phyloP scores from a whole-genome alignment of 2,888 invertebrate species.

The Zygogramma bicolorata region DNA sequence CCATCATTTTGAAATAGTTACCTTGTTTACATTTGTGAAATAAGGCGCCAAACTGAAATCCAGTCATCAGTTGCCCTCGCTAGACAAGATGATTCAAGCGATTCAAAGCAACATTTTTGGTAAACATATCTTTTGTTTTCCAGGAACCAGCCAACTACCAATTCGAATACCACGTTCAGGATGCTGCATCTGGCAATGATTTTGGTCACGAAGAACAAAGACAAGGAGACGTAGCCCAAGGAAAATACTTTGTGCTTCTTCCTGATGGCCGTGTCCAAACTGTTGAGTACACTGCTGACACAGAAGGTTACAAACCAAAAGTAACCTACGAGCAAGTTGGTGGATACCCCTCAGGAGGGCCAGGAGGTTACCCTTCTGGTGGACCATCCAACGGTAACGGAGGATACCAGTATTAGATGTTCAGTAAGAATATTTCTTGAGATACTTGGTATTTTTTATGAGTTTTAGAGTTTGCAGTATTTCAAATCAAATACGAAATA shows the following conservation, averaged over 20 bases:
- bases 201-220: conserved; percentile 77
- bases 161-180: conserved; percentile 76
- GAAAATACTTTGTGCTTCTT: conserved; percentile 76
- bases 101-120: too few relatives aligned
- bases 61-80: too few relatives aligned
- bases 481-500: too few relatives aligned
- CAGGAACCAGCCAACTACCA: conserved; percentile 71
- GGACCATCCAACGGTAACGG: conserved; percentile 22
- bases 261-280: conserved; percentile 77
- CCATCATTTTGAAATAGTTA: too few relatives aligned
- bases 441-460: conserved; percentile 20
- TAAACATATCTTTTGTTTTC: too few relatives aligned
- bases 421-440: conserved; percentile 9
- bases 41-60: too few relatives aligned
- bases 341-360: conserved; percentile 55
- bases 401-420: conserved; percentile 33
- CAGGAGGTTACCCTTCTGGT: conserved; percentile 32
- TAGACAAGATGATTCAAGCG: too few relatives aligned
- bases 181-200: conserved; percentile 75
- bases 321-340: conserved; percentile 71
- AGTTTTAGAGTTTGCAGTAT: too few relatives aligned
- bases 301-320: conserved; percentile 75
- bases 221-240: conserved; percentile 76
- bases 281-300: conserved; percentile 76
- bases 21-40: too few relatives aligned